phyloP scores from a whole-genome alignment of 2,888 invertebrate species.

The Tethea ocularis region DNA sequence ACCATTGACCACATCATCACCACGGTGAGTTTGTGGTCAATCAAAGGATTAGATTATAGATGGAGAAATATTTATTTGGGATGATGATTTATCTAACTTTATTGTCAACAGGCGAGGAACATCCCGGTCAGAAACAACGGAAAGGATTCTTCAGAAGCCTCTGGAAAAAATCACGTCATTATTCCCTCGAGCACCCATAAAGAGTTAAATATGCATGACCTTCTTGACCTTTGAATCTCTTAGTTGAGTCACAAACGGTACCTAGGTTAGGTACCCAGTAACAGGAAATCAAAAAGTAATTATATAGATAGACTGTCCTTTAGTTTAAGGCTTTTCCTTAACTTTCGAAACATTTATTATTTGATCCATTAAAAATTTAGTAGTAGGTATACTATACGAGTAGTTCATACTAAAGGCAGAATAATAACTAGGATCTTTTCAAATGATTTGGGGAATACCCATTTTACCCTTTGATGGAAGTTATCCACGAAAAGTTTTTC shows the following conservation, averaged over 20 bases:
- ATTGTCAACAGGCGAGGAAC: slow-evolving; percentile 85
- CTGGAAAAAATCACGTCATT: slow-evolving; percentile 94
- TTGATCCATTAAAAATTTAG: background rate
- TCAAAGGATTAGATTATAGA: too few relatives aligned
- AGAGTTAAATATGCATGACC: slow-evolving; percentile 40
- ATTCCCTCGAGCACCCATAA: slow-evolving; percentile 94
- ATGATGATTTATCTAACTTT: slow-evolving; percentile 1
- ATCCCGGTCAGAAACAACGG: slow-evolving; percentile 89
- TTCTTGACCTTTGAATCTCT: slow-evolving; percentile 1
- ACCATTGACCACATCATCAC: too few relatives aligned
- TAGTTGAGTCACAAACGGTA: background rate
- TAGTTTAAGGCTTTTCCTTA: background rate
- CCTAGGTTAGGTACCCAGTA: background rate
- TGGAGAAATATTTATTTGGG: too few relatives aligned
- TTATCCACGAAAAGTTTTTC: slow-evolving; percentile 21
- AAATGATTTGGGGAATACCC: background rate
- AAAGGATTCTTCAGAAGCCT: slow-evolving; percentile 95
- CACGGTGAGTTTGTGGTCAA: too few relatives aligned
- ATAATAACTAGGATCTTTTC: background rate
- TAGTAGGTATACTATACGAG: background rate
- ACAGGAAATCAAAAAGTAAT: background rate
- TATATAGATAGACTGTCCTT: slow-evolving; percentile 6
- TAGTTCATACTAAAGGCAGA: background rate
- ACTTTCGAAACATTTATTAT: slow-evolving; percentile 8
- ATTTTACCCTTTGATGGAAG: slow-evolving; percentile 18